A percentile compares a stretch with the other conserved stretches of the same genome.
phyloP scores from a whole-genome alignment of 2,797 vertebrate genomes.

The Pipistrellus pipistrellus region DNA sequence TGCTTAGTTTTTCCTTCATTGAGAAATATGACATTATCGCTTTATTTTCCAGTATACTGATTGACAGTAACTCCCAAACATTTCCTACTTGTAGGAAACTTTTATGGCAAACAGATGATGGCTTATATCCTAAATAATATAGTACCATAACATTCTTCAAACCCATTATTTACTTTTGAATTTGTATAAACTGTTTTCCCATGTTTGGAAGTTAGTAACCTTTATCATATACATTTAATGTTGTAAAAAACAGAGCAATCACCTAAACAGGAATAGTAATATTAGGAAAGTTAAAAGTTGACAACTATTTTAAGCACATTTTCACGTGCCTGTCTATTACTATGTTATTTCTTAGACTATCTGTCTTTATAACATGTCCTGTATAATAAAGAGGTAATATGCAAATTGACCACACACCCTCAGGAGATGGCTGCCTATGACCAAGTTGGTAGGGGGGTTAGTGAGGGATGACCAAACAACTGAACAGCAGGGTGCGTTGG shows the following conservation, averaged over 20 bases:
- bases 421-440: no score
- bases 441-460: no score
- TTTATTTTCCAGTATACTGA: slow-evolving; percentile 66
- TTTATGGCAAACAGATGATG: slow-evolving; percentile 67
- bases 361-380: not conserved
- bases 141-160: slow-evolving; percentile 22
- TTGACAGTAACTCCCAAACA: slow-evolving; percentile 41
- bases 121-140: not conserved
- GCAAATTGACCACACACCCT: no score
- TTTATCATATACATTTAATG: not conserved
- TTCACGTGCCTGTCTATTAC: not conserved
- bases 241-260: not conserved
- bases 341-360: not conserved
- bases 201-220: not conserved
- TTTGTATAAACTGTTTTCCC: slow-evolving; percentile 1
- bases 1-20: slow-evolving; percentile 44
- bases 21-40: slow-evolving; percentile 55
- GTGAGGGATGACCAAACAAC: no score
- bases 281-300: not conserved
- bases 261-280: slow-evolving; percentile 3
- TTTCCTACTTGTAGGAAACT: slow-evolving; percentile 49
- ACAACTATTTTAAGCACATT: not conserved
- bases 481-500: no score
- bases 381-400: no score
- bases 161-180: slow-evolving; percentile 9